A percentile compares a stretch with the other conserved stretches of the same genome.
These are phyloP conservation scores for Cryptoleucopteryx plumbea DNA, from an alignment of 2,113 vertebrate species.

Conservation along the genomic window DNA sequence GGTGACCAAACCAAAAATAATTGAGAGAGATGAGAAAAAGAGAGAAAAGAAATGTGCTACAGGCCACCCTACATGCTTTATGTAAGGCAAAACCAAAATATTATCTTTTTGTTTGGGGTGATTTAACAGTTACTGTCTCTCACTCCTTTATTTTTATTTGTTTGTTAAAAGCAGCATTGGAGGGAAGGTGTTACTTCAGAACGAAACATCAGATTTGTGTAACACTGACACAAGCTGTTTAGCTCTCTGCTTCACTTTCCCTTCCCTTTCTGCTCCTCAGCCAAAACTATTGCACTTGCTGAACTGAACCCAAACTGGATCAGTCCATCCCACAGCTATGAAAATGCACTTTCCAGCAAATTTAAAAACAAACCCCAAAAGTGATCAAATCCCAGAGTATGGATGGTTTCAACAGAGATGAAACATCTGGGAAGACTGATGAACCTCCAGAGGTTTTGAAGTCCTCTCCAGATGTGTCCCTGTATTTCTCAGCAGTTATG, in stretches of 20 bases:
- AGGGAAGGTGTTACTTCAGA: not conserved
- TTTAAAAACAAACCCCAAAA: not conserved
- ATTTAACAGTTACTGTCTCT: not conserved
- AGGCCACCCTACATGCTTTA: not conserved
- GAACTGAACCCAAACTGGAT: not conserved
- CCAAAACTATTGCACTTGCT: not conserved
- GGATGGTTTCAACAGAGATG: not conserved
- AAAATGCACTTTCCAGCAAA: not conserved
- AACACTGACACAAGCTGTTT: not conserved
- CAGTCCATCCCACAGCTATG: not conserved
- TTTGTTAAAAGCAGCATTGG: not conserved
- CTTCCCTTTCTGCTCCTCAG: not conserved
- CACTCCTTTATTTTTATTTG: not conserved
- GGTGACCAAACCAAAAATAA: conserved; percentile 4
- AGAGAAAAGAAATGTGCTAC: not conserved
- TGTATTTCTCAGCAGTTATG: not conserved
- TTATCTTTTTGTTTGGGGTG: not conserved
- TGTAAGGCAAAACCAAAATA: not conserved
- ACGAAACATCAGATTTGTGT: not conserved
- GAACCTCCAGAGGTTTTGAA: not conserved
- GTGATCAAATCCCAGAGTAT: not conserved
- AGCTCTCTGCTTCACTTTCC: not conserved
- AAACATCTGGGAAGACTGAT: not conserved
- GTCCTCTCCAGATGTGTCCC: not conserved
- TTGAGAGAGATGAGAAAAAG: not conserved